Evolutionary conservation across 1,140 invertebrate genomes (phyloP).

Genomic region (Drosophila santomea): DNA sequence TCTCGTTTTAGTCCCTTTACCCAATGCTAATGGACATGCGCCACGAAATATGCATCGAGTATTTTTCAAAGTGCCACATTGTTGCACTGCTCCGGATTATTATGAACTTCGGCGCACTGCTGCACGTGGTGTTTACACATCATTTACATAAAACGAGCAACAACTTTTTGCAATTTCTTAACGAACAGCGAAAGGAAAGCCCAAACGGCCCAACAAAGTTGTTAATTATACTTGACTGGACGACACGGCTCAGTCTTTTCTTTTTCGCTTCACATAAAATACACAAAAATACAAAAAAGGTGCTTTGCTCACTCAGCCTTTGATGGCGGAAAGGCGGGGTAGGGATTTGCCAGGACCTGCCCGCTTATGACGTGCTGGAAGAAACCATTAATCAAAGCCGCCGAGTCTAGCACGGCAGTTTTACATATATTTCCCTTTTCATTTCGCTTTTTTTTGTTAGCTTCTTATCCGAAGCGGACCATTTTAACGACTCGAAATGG

Average conservation of each 20-base stretch:
- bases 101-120: slow-evolving; percentile 31
- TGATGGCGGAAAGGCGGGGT: slow-evolving; percentile 10
- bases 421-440: slow-evolving; percentile 34
- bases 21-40: slow-evolving; percentile 68
- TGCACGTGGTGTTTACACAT: slow-evolving; percentile 81
- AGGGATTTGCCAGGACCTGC: slow-evolving; percentile 46
- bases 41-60: slow-evolving; percentile 78
- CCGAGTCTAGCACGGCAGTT: slow-evolving; percentile 26
- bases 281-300: slow-evolving; percentile 33
- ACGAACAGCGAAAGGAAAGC: slow-evolving; percentile 47
- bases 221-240: slow-evolving; percentile 84
- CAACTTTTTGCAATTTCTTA: slow-evolving; percentile 67
- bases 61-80: slow-evolving; percentile 46
- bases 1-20: slow-evolving; percentile 14
- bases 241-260: slow-evolving; percentile 29
- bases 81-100: slow-evolving; percentile 42
- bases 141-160: slow-evolving; percentile 79
- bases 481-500: slow-evolving; percentile 44
- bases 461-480: slow-evolving; percentile 29
- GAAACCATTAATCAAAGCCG: slow-evolving; percentile 76
- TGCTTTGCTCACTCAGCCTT: slow-evolving; percentile 38
- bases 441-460: slow-evolving; percentile 19
- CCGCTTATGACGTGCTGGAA: slow-evolving; percentile 71
- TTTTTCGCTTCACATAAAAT: no score
- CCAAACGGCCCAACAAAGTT: slow-evolving; percentile 68